phyloP scores from a whole-genome alignment of 1,140 invertebrate species.

The Monochamus saltuarius region DNA sequence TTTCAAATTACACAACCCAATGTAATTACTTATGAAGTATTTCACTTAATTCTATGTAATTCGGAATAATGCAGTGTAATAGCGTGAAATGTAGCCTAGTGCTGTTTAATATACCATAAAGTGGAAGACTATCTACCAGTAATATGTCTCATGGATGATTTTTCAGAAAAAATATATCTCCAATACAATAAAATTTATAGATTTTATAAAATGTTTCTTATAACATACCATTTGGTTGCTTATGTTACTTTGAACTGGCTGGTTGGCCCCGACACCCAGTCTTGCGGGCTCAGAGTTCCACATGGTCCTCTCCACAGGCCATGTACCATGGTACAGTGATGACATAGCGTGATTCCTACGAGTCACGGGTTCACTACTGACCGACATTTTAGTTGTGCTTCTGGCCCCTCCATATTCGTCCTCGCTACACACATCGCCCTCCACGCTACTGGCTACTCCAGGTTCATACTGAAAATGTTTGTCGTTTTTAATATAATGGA shows the following conservation, averaged over 20 bases:
- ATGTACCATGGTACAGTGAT: conserved; percentile 67
- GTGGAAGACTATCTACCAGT: too few relatives aligned
- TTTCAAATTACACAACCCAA: too few relatives aligned
- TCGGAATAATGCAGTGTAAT: too few relatives aligned
- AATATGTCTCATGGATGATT: too few relatives aligned
- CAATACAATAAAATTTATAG: too few relatives aligned
- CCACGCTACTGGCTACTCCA: conserved; percentile 24
- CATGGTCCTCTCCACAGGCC: conserved; percentile 64
- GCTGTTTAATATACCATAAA: too few relatives aligned
- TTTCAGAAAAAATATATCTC: too few relatives aligned
- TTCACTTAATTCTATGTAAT: too few relatives aligned
- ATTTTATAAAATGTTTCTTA: too few relatives aligned
- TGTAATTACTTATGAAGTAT: too few relatives aligned
- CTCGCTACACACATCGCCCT: conserved; percentile 49
- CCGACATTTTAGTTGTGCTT: conserved; percentile 46
- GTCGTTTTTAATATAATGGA: neutral
- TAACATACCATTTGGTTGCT: conserved; percentile 14
- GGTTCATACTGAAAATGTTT: conserved; percentile 26
- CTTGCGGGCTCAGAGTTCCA: conserved; percentile 59
- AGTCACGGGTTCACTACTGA: conserved; percentile 46
- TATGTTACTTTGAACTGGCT: neutral
- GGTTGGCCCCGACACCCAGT: conserved; percentile 25
- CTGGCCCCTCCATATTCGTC: conserved; percentile 48
- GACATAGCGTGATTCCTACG: conserved; percentile 38
- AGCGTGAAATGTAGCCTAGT: too few relatives aligned